These are phyloP conservation scores for Allenopithecus nigroviridis DNA, from an alignment of 2,797 vertebrate genomes.

Conservation along the genomic window DNA sequence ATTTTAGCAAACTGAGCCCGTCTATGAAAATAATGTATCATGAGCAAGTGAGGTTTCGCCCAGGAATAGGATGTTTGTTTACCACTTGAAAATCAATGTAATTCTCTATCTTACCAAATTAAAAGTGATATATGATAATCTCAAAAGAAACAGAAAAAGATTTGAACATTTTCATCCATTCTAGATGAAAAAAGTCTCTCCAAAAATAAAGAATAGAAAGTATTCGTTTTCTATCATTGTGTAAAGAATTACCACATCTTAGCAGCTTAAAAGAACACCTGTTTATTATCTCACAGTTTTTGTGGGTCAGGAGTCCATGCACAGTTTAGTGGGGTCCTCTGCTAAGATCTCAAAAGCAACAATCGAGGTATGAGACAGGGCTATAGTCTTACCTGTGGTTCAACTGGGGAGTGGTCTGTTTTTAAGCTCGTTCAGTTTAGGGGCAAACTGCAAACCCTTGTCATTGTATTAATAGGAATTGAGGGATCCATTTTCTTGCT, in stretches of 20 bases:
- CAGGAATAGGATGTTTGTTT: background rate
- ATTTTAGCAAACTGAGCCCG: background rate
- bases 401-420: accelerated
- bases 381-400: background rate
- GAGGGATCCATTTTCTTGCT: background rate
- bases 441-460: background rate
- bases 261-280: too few species aligned
- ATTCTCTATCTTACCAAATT: background rate
- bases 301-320: background rate
- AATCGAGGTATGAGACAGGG: background rate
- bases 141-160: background rate
- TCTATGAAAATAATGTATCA: background rate
- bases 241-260: accelerated
- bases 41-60: background rate
- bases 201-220: background rate
- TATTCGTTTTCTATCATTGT: accelerated
- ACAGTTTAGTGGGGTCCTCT: background rate
- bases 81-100: background rate
- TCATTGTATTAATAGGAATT: background rate
- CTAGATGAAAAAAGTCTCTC: background rate
- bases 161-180: background rate
- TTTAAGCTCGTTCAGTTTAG: too few species aligned
- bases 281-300: background rate
- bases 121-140: background rate
- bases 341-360: background rate